Evolutionary conservation across 2,113 vertebrate genomes (phyloP).

Genomic region (Urocolius indicus): DNA sequence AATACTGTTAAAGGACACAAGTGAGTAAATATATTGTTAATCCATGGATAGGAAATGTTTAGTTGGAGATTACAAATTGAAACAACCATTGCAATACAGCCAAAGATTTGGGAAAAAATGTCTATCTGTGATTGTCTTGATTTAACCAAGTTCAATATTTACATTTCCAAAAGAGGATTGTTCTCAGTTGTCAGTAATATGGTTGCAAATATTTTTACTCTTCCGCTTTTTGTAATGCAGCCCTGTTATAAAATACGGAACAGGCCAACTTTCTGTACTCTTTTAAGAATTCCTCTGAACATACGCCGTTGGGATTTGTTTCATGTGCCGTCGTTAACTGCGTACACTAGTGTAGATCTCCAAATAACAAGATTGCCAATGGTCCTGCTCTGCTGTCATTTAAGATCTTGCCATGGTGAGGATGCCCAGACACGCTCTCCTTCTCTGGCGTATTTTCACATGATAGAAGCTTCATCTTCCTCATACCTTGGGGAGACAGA

Average conservation of each 20-base stretch:
- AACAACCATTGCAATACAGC: slow-evolving; percentile 89
- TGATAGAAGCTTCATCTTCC: neutral
- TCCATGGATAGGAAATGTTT: slow-evolving; percentile 87
- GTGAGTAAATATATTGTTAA: slow-evolving; percentile 88
- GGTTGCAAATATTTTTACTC: neutral
- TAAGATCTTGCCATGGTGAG: neutral
- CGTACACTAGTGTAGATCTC: neutral
- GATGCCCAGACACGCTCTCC: neutral
- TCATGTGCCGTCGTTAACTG: neutral
- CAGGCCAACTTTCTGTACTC: neutral
- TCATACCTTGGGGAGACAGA: fast-evolving
- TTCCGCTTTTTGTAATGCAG: neutral
- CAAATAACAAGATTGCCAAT: neutral
- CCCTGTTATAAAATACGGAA: neutral
- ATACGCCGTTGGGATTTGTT: neutral
- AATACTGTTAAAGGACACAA: slow-evolving; percentile 87
- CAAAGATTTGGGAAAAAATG: slow-evolving; percentile 88
- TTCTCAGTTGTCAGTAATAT: neutral
- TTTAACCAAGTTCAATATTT: slow-evolving; percentile 75
- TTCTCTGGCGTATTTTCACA: neutral
- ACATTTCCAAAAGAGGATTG: slow-evolving; percentile 24
- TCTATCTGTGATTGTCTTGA: slow-evolving; percentile 84
- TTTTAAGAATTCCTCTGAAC: neutral
- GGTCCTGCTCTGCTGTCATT: neutral
- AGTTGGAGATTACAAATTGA: slow-evolving; percentile 86